A percentile compares a stretch with the other conserved stretches of the same genome.
Evolutionary conservation across 2,113 vertebrate species (phyloP).

Genomic region (Carettochelys insculpta): DNA sequence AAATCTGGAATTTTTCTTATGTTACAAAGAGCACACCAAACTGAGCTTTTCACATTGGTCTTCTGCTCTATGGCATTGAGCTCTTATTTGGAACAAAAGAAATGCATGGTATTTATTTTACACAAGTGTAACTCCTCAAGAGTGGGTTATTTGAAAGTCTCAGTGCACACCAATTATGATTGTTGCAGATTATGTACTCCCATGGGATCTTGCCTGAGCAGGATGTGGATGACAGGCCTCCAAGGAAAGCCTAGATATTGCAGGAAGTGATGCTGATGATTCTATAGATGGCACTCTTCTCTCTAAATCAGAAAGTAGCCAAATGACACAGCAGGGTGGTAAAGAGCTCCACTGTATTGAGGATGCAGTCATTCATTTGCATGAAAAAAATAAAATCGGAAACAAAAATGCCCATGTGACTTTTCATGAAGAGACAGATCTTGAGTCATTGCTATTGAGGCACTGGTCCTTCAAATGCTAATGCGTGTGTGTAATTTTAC

Average conservation of each 20-base stretch:
- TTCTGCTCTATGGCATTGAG: background rate
- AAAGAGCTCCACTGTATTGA: background rate
- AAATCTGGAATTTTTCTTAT: no score
- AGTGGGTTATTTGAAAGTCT: background rate
- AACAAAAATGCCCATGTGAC: background rate
- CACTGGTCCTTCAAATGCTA: rapidly evolving
- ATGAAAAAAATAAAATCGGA: background rate
- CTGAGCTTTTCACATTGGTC: background rate
- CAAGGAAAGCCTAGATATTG: rapidly evolving
- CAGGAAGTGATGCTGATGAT: background rate
- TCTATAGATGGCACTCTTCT: constrained; percentile 68
- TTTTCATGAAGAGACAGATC: background rate
- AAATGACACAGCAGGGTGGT: background rate
- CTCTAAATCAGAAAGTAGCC: constrained; percentile 21
- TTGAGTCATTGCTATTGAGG: background rate
- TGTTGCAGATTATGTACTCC: background rate
- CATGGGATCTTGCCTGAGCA: background rate
- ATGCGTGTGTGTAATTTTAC: rapidly evolving
- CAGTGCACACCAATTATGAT: background rate
- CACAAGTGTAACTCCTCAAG: background rate
- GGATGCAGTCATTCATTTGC: background rate
- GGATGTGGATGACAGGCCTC: rapidly evolving
- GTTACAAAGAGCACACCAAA: background rate
- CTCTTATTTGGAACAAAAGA: background rate
- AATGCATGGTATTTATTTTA: background rate